Conservation (phyloP, 35 echinoderm and acorn worm species). For the Ophioderma brevispina region DNA sequence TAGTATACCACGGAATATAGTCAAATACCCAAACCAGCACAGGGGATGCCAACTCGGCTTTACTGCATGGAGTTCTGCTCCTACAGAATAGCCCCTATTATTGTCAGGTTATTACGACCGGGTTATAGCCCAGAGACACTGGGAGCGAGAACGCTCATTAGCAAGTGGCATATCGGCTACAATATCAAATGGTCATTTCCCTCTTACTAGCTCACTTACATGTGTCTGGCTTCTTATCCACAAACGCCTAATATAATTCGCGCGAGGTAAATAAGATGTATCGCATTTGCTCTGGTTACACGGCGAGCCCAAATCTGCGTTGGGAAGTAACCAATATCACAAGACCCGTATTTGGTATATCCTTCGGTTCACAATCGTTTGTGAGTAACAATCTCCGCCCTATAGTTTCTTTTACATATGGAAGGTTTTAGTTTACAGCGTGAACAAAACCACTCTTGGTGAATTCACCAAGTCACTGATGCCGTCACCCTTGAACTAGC, state of each 20-base stretch:
- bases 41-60: not conserved
- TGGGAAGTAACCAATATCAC: not conserved
- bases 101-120: not conserved
- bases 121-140: not conserved
- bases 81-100: not conserved
- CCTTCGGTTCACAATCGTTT: not conserved
- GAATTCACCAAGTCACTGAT: not conserved
- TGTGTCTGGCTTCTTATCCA: not conserved
- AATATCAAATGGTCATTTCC: slow-evolving; percentile 7
- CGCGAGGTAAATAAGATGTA: slow-evolving; percentile 5
- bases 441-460: not conserved
- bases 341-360: not conserved
- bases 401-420: not conserved
- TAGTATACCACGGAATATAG: not conserved
- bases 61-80: not conserved
- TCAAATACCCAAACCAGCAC: not conserved
- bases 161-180: slow-evolving; percentile 4
- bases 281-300: slow-evolving; percentile 12
- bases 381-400: not conserved
- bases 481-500: not conserved
- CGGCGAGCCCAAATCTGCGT: not conserved
- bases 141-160: not conserved
- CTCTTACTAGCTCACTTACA: not conserved
- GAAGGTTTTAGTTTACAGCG: not conserved
- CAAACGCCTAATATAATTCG: slow-evolving; percentile 6